These are phyloP conservation scores for Anastrepha ludens DNA, from an alignment of 1,140 invertebrate species.

Conservation along the genomic window DNA sequence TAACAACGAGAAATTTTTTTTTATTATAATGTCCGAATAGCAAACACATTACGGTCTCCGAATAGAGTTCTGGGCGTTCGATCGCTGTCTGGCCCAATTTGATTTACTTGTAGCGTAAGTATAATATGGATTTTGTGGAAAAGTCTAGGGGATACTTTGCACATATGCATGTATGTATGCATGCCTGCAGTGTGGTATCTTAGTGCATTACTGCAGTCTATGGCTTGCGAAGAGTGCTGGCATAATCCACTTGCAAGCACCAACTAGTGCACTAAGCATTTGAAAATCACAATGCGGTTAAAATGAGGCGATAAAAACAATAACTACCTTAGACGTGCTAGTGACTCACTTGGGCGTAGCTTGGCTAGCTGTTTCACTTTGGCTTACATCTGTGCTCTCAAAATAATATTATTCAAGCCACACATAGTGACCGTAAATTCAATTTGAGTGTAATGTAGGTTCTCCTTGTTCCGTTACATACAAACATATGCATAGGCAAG, in stretches of 20 bases:
- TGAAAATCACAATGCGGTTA: slow-evolving; percentile 25
- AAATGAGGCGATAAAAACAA: slow-evolving; percentile 42
- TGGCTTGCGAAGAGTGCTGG: slow-evolving; percentile 9
- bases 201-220: slow-evolving; percentile 37
- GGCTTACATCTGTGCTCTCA: slow-evolving; percentile 26
- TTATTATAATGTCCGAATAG: background rate
- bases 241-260: slow-evolving; percentile 29
- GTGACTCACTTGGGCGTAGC: slow-evolving; percentile 25
- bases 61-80: background rate
- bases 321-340: slow-evolving; percentile 49
- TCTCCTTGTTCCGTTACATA: background rate
- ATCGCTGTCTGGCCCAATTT: slow-evolving; percentile 16
- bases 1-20: too few relatives aligned
- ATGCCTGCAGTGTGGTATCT: background rate
- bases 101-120: slow-evolving; percentile 12
- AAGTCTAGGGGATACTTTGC: background rate
- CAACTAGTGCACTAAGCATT: slow-evolving; percentile 26
- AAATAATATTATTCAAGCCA: slow-evolving; percentile 56
- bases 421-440: slow-evolving; percentile 55
- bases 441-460: slow-evolving; percentile 53
- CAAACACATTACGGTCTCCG: background rate
- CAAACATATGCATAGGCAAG: background rate
- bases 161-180: background rate
- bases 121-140: background rate
- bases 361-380: background rate